phyloP scores from a whole-genome alignment of 2,113 vertebrate genomes.

The Columba livia region DNA sequence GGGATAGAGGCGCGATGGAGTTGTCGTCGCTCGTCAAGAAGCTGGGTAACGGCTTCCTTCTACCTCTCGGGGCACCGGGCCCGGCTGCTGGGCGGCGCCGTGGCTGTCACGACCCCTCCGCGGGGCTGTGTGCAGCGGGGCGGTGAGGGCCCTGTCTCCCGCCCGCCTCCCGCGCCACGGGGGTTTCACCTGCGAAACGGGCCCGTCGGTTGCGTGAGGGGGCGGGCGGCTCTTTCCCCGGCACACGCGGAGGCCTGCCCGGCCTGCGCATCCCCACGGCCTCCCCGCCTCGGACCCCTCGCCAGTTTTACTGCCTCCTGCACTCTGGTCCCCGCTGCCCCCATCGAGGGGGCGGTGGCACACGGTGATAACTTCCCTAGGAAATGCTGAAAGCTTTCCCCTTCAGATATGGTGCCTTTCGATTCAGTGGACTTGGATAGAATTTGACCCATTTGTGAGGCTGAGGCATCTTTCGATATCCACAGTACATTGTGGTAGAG shows the following conservation, averaged over 20 bases:
- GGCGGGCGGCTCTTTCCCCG: background rate
- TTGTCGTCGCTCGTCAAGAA: conserved; percentile 82
- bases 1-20: conserved; percentile 57
- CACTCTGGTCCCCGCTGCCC: background rate
- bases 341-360: background rate
- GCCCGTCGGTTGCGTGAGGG: background rate
- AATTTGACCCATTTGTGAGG: accelerated
- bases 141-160: background rate
- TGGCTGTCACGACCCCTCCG: no score
- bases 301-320: background rate
- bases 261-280: background rate
- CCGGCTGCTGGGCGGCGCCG: background rate
- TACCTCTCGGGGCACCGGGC: no score
- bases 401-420: background rate
- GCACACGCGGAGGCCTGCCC: background rate
- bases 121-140: background rate
- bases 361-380: accelerated
- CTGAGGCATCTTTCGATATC: background rate
- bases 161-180: background rate
- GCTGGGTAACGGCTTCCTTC: conserved; percentile 74
- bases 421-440: accelerated
- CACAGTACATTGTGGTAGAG: accelerated
- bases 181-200: background rate
- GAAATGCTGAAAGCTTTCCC: background rate
- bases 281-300: no score